Evolutionary conservation across 2,888 invertebrate genomes (phyloP).

Genomic region (Drosophila formosana): DNA sequence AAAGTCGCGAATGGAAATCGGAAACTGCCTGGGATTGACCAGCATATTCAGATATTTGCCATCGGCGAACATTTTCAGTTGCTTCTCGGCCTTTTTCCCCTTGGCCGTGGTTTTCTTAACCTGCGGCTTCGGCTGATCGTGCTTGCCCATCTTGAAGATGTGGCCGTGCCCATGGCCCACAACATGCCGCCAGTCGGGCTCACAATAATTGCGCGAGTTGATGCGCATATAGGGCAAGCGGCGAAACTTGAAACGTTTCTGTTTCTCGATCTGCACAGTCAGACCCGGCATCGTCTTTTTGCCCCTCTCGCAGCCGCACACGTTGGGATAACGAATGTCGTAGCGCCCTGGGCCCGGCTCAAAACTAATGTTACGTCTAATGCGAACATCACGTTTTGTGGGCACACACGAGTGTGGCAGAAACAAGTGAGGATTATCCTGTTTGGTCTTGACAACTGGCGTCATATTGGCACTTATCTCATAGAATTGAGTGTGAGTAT

Average conservation of each 20-base stretch:
- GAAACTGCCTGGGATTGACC: conserved; percentile 56
- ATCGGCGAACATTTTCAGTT: conserved; percentile 68
- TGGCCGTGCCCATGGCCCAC: conserved; percentile 69
- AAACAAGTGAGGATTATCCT: conserved; percentile 62
- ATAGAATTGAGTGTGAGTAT: conserved; percentile 52
- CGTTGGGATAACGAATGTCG: conserved; percentile 58
- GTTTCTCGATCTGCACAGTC: conserved; percentile 68
- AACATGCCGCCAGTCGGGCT: conserved; percentile 78
- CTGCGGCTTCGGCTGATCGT: conserved; percentile 42
- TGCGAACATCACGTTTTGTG: conserved; percentile 24
- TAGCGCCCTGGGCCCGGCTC: conserved; percentile 81
- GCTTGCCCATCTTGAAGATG: conserved; percentile 61
- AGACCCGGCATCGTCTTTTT: conserved; percentile 60
- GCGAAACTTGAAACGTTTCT: conserved; percentile 79
- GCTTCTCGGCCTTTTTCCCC: conserved; percentile 61
- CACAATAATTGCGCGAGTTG: conserved; percentile 40
- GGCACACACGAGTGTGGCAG: conserved; percentile 69
- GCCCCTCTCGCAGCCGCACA: conserved; percentile 64
- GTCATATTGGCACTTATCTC: conserved; percentile 29
- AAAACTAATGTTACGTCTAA: conserved; percentile 60
- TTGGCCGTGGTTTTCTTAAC: conserved; percentile 21
- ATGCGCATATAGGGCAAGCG: conserved; percentile 63
- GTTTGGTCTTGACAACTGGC: background rate
- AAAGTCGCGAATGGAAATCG: conserved; percentile 51
- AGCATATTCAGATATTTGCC: conserved; percentile 79